Conservation (phyloP, 1,140 invertebrate genomes). For the Pinna nobilis region DNA sequence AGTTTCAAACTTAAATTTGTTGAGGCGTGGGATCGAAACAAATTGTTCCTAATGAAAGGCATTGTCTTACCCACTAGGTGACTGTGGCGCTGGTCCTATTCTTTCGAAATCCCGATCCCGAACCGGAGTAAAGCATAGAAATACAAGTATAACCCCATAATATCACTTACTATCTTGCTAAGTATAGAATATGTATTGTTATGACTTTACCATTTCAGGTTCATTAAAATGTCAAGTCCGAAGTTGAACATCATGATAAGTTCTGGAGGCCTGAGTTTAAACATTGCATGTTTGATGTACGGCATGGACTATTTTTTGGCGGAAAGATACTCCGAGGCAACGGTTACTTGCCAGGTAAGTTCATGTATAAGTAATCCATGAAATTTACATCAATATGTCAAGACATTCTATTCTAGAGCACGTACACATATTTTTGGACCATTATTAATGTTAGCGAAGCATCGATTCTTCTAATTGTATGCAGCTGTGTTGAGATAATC, state of each 20-base stretch:
- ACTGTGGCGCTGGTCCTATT: background rate
- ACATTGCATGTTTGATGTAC: constrained; percentile 49
- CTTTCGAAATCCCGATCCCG: too few relatives aligned
- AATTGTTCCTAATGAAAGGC: background rate
- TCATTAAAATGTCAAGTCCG: constrained; percentile 66
- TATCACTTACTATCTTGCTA: background rate
- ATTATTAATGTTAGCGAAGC: too few relatives aligned
- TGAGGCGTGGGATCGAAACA: too few relatives aligned
- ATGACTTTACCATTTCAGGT: constrained; percentile 36
- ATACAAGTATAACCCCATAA: too few relatives aligned
- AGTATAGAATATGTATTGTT: background rate
- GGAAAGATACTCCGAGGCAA: constrained; percentile 33
- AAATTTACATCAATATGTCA: too few relatives aligned
- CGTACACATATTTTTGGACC: too few relatives aligned
- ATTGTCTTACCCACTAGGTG: background rate
- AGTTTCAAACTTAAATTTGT: too few relatives aligned
- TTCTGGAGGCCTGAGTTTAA: constrained; percentile 53
- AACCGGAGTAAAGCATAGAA: too few relatives aligned
- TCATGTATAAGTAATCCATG: too few relatives aligned
- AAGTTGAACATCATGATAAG: constrained; percentile 58
- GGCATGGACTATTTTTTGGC: constrained; percentile 54
- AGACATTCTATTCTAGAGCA: too few relatives aligned
- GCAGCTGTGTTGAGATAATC: too few relatives aligned
- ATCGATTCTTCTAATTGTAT: too few relatives aligned
- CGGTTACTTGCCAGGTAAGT: constrained; percentile 58